phyloP scores from a whole-genome alignment of 2,888 invertebrate genomes.

The Drosophila kuntzei region DNA sequence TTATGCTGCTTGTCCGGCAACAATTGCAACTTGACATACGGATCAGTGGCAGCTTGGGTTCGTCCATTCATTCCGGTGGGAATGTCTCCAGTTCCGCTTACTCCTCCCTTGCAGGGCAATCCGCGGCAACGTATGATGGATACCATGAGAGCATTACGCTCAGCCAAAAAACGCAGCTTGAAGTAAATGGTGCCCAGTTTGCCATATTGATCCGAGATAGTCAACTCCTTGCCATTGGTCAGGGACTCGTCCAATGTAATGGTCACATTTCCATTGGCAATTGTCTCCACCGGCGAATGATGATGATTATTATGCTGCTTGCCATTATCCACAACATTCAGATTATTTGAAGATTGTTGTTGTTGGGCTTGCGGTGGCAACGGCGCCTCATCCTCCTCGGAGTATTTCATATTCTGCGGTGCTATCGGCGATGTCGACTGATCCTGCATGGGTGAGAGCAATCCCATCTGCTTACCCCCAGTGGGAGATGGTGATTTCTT shows the following conservation, averaged over 20 bases:
- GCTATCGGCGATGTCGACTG: slow-evolving; percentile 83
- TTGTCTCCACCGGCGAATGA: slow-evolving; percentile 62
- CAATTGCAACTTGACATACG: slow-evolving; percentile 98
- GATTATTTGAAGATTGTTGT: slow-evolving; percentile 61
- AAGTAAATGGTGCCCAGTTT: slow-evolving; percentile 95
- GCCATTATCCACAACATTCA: slow-evolving; percentile 67
- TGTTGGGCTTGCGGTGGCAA: slow-evolving; percentile 60
- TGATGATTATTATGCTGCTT: slow-evolving; percentile 66
- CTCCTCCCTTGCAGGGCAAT: slow-evolving; percentile 88
- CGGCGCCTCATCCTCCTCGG: slow-evolving; percentile 84
- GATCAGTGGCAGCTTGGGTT: slow-evolving; percentile 88
- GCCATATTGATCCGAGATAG: slow-evolving; percentile 86
- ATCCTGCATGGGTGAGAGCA: slow-evolving; percentile 83
- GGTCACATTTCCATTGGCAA: slow-evolving; percentile 70
- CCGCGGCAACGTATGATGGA: slow-evolving; percentile 96
- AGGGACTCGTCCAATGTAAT: slow-evolving; percentile 57
- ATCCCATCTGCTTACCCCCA: slow-evolving; percentile 85
- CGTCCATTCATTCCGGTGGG: slow-evolving; percentile 85
- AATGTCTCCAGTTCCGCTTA: slow-evolving; percentile 87
- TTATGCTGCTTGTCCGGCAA: slow-evolving; percentile 99
- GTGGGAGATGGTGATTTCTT: slow-evolving; percentile 97
- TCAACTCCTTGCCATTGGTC: slow-evolving; percentile 84
- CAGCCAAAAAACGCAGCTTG: slow-evolving; percentile 94
- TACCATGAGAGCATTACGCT: slow-evolving; percentile 95
- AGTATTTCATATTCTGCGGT: slow-evolving; percentile 82